Base-by-base conservation (phyloP, 2,888 invertebrate species). In the Eupithecia pulchellata region DNA sequence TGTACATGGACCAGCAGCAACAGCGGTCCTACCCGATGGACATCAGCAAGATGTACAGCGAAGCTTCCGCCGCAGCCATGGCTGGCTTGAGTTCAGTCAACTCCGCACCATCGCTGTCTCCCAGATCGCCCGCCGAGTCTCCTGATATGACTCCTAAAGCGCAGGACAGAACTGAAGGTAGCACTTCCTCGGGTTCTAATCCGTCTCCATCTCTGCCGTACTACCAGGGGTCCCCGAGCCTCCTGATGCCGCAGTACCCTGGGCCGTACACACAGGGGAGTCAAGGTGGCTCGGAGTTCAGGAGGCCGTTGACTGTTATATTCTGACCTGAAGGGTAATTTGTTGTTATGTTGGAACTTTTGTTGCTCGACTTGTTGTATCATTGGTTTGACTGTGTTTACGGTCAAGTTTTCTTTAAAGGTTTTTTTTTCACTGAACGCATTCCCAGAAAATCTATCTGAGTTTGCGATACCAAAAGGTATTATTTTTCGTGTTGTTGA, bases 291-390 rank as follows among this genome's bases (percentile, higher is more conserved):
- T 93, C 95, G 60, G 97, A 97, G 86, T 97, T 97, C 86, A 92
- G 97, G 80, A 94, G 97, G 85, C 97, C 97, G 1, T 89, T 97
- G 25, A 96, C 97, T 64, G 97, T 97, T 81, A 96, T 97, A 95
- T 97, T 97, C 95, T 97, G 97, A 97, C 97, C 96, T 95, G 96
- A 96, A 84, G 84, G 81, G 52, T 91, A 89, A 80, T 64, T 58
- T 68, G 69, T 63, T 71, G 61, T 61, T 64, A 81, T 71, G 75
- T 79, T 81, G 66, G 73, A 68, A 72, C 27, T 68, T 74, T 78
- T 79, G 78, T 81, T 81, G 75, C 25, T 20, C 25, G 52, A 25
- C 1, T 52, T 25, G 25, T 52, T 52, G 52, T 52, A 25, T 25
- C 3, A 79, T 79, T 76, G 81, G 78, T 75, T 74, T 75, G 76